These are phyloP conservation scores for Gobiocypris rarus DNA, from an alignment of 2,113 vertebrate species.

Conservation along the genomic window DNA sequence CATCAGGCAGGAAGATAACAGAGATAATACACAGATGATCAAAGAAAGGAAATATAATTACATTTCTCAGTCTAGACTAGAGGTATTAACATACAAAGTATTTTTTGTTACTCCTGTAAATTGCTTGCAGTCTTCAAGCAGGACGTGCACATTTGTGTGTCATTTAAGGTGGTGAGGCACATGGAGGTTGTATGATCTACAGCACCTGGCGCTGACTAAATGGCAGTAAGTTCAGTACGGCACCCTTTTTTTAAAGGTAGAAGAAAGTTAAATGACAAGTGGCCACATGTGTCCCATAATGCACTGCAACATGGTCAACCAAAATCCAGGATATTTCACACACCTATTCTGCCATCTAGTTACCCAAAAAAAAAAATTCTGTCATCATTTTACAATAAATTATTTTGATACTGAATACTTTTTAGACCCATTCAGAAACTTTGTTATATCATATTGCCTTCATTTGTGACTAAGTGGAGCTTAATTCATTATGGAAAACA, in stretches of 20 bases:
- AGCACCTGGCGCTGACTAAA: constrained; percentile 68
- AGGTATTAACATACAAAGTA: background rate
- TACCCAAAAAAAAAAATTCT: too few relatives aligned
- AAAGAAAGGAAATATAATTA: constrained; percentile 27
- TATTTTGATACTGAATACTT: too few relatives aligned
- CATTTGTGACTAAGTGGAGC: too few relatives aligned
- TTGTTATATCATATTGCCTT: too few relatives aligned
- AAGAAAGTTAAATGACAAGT: background rate
- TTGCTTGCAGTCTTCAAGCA: background rate
- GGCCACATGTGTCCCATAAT: background rate
- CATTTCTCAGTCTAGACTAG: background rate
- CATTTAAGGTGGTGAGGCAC: constrained; percentile 12
- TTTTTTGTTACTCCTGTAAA: too few relatives aligned
- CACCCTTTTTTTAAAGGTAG: constrained; percentile 37
- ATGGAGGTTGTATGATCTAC: constrained; percentile 52
- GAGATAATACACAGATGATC: constrained; percentile 8
- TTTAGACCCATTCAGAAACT: too few relatives aligned
- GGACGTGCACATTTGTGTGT: background rate
- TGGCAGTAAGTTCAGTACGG: constrained; percentile 46
- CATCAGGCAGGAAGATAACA: background rate
- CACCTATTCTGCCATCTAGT: too few relatives aligned
- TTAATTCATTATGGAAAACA: too few relatives aligned
- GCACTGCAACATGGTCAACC: background rate
- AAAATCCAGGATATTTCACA: too few relatives aligned
- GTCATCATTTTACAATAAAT: too few relatives aligned